These are phyloP conservation scores for Drosophila watanabei DNA, from an alignment of 1,140 invertebrate species.

Conservation along the genomic window DNA sequence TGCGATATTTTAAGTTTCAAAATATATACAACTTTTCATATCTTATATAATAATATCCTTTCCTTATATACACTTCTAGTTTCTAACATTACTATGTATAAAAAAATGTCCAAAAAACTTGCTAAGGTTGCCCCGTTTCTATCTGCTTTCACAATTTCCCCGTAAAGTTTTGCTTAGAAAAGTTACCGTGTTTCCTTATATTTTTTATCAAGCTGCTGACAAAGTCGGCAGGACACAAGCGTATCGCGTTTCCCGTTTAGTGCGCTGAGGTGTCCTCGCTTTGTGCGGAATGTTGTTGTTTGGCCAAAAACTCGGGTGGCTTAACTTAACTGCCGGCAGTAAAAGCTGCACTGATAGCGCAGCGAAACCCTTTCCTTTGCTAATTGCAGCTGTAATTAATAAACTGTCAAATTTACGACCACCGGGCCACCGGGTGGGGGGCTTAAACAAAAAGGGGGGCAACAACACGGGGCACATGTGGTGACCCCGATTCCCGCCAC, in stretches of 20 bases:
- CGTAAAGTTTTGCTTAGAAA: conserved; percentile 9
- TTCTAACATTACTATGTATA: too few relatives aligned
- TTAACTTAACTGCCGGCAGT: conserved; percentile 27
- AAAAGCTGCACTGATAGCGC: conserved; percentile 30
- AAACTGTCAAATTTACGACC: conserved; percentile 73
- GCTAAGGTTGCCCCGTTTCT: not conserved
- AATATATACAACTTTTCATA: too few relatives aligned
- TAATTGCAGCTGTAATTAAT: conserved; percentile 66
- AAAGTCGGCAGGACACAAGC: conserved; percentile 35
- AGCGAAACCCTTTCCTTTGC: conserved; percentile 4
- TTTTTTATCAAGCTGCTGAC: conserved; percentile 11
- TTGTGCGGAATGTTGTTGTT: conserved; percentile 16
- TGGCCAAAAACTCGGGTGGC: conserved; percentile 21
- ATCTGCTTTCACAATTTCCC: too few relatives aligned
- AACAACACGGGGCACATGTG: conserved; percentile 49
- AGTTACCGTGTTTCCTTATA: conserved; percentile 9
- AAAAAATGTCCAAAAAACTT: too few relatives aligned
- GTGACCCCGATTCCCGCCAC: conserved; percentile 13
- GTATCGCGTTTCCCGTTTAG: conserved; percentile 32
- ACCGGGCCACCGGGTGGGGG: not conserved
- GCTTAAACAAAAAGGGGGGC: conserved; percentile 30
- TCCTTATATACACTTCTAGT: too few relatives aligned
- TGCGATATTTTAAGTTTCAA: too few relatives aligned
- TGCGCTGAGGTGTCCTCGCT: not conserved
- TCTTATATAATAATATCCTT: too few relatives aligned